Conservation (phyloP, 2,888 invertebrate genomes). For the Lagria hirta region DNA sequence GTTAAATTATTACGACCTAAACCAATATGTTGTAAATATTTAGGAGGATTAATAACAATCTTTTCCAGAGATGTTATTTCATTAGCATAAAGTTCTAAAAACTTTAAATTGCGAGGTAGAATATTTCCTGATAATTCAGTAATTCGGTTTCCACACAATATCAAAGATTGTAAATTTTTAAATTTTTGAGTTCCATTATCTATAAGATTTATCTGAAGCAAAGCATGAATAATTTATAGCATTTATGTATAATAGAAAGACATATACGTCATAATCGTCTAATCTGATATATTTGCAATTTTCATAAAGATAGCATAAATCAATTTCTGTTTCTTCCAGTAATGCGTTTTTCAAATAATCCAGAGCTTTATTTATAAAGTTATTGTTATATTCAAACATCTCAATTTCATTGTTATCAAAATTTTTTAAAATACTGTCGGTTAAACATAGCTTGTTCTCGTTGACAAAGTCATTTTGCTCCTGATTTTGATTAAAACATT, state of each 20-base stretch:
- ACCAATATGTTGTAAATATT: conserved; percentile 56
- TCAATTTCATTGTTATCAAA: conserved; percentile 30
- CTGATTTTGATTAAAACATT: conserved; percentile 38
- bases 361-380: conserved; percentile 35
- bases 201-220: conserved; percentile 58
- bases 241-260: background rate
- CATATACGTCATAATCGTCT: conserved; percentile 38
- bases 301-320: conserved; percentile 37
- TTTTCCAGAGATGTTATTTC: conserved; percentile 48
- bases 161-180: conserved; percentile 53
- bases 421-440: conserved; percentile 28
- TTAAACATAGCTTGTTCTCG: conserved; percentile 37
- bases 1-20: conserved; percentile 56
- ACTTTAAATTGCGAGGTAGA: conserved; percentile 53
- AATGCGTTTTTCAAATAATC: conserved; percentile 39
- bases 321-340: conserved; percentile 34
- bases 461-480: conserved; percentile 37
- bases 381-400: conserved; percentile 37
- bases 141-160: conserved; percentile 55
- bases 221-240: background rate
- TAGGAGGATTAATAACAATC: conserved; percentile 51
- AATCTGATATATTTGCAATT: conserved; percentile 37
- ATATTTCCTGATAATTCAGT: conserved; percentile 46
- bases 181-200: conserved; percentile 53
- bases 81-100: conserved; percentile 58